Base-by-base conservation (phyloP, 2,888 invertebrate genomes). In the Leptinotarsa tumamoca region DNA sequence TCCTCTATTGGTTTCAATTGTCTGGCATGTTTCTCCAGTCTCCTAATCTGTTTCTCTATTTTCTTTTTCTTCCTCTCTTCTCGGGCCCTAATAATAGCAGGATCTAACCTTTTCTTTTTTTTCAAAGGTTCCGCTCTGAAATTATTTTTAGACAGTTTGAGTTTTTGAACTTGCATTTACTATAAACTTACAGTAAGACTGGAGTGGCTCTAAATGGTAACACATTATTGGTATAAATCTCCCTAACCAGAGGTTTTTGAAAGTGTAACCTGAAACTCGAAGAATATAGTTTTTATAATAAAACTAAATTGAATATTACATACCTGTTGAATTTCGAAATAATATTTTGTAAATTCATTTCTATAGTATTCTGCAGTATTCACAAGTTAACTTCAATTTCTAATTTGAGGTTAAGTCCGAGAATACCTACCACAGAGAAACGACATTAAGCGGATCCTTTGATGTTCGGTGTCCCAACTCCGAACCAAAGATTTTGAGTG, bases 1-100 rank as follows among this genome's bases (percentile, higher is more conserved):
- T 99, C 99, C 73, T 94, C 94, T 61, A 99, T 91, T 0, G 98
- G 98, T 88, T 98, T 99, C 68, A 97, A 87, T 86, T 96, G 96
- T 51, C 93, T 90, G 0, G 95, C 92, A 89, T 93, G 92, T 86
- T 94, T 96, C 86, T 96, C 93, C 76, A 98, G 88, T 80, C 93
- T 91, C 70, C 94, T 90, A 79, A 98, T 98, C 86, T 94, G 94
- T 86, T 96, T 98, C 86, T 97, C 97, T 3, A 99, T 81, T 87
- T 94, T 96, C 85, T 92, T 95, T 73, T 93, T 93, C 79, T 91
- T 94, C 70, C 96, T 92, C 0, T 96, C 95, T 85, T 97, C 96
- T 82, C 96, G 91, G 18, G 93, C 93, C 86, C 93, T 94, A 0
- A 96, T 81, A 50, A 98, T 89, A 5, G 92, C 92, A 3, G 97